Conservation (phyloP, 2,113 vertebrate species). For the Malurus alboscapulatus region DNA sequence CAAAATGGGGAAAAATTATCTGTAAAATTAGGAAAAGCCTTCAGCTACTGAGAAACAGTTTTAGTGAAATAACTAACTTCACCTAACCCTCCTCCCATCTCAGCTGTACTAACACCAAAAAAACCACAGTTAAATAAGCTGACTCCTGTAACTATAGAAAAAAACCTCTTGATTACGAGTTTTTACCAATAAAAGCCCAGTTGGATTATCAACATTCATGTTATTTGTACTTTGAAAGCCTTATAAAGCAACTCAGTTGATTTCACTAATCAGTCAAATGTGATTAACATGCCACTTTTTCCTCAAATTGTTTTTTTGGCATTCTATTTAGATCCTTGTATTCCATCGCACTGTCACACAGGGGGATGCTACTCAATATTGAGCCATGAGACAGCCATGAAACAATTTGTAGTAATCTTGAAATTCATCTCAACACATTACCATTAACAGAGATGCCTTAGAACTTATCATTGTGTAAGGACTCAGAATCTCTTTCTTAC, state of each 20-base stretch:
- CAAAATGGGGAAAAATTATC: background rate
- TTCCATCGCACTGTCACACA: background rate
- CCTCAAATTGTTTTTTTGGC: background rate
- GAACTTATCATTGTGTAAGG: background rate
- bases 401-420: background rate
- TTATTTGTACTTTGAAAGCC: background rate
- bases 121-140: background rate
- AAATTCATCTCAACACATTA: background rate
- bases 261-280: background rate
- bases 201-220: background rate
- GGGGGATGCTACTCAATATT: background rate
- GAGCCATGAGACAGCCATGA: background rate
- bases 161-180: rapidly evolving
- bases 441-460: background rate
- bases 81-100: background rate
- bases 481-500: background rate
- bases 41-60: background rate
- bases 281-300: background rate
- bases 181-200: background rate
- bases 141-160: background rate
- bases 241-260: background rate
- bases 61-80: background rate
- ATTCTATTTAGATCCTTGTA: background rate
- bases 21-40: background rate
- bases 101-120: background rate